Base-by-base conservation (phyloP, 2,888 invertebrate genomes). In the Megalurothrips usitatus region DNA sequence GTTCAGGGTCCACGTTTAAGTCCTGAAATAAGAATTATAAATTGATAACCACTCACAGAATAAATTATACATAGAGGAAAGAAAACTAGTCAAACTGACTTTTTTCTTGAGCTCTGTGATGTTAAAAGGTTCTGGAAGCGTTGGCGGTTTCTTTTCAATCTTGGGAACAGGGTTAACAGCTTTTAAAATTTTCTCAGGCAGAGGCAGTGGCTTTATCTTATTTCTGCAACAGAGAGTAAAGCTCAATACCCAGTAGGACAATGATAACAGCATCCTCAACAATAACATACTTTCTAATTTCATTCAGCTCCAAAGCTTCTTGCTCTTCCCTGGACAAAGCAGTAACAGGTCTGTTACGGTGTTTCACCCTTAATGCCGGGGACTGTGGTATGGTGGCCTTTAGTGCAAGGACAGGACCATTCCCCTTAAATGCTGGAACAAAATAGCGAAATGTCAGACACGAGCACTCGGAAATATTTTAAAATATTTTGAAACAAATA, bases 251-350 rank as follows among this genome's bases (percentile, higher is more conserved):
- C 4, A 26, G 26, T 23, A 75, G 10, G 19, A 14, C 6, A 6
- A 58, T 58, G 58, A 9, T 14, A 14, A 58, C 17, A 58, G 17
- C 34, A 43, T 43, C 34, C 6, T 43, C 6, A 58, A 58, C 58
- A 19, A 12, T 26, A 23, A 75, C 68, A 26, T 75, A 75, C 68
- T 75, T 75, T n/a, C 68, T n/a, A 23, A 75, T 26, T 75, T 75
- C 68, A 23, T 75, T 26, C 1, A 75, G 68, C 23, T 75, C 68
- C 12, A 75, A 12, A 23, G 68, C 68, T 75, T 75, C 68, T 75
- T 75, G 68, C 68, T 75, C 68, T 23, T 75, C 68, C 68, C 68
- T 23, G 4, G 68, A 75, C 68, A 75, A 75, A 26, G 68, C 68
- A 26, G 68, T 75, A 26, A 23, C 26, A 75, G 68, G 68, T 12